Evolutionary conservation across 2,888 invertebrate genomes (phyloP).

Genomic region (Rotaria magnacalcarata): DNA sequence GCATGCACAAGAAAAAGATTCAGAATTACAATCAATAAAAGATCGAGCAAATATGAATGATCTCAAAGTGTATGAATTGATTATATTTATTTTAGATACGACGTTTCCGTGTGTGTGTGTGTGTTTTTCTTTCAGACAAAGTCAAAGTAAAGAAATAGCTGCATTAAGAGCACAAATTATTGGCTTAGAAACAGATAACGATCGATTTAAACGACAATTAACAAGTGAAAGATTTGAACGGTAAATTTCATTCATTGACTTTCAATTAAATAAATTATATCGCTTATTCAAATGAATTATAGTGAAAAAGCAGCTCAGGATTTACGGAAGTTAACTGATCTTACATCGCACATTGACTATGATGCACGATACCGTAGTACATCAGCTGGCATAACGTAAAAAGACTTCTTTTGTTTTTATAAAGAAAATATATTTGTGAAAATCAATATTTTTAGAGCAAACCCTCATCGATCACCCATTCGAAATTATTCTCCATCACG

Average conservation of each 20-base stretch:
- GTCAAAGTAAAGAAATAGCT: slow-evolving; percentile 56
- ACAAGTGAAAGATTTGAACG: slow-evolving; percentile 59
- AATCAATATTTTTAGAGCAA: background rate
- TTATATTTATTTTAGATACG: background rate
- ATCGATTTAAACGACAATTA: slow-evolving; percentile 55
- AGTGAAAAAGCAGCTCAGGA: slow-evolving; percentile 58
- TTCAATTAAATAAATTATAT: too few species aligned
- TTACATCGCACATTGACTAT: slow-evolving; percentile 23
- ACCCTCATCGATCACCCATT: background rate
- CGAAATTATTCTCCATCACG: slow-evolving; percentile 21
- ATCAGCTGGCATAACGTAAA: background rate
- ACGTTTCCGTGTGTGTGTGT: background rate
- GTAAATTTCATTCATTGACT: slow-evolving; percentile 49
- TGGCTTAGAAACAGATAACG: slow-evolving; percentile 58
- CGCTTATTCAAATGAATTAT: slow-evolving; percentile 41
- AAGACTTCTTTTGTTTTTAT: background rate
- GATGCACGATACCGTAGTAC: slow-evolving; percentile 7
- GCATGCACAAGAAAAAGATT: slow-evolving; percentile 55
- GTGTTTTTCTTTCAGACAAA: slow-evolving; percentile 52
- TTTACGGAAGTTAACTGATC: slow-evolving; percentile 49
- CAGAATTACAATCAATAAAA: slow-evolving; percentile 57
- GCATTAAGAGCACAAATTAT: slow-evolving; percentile 55
- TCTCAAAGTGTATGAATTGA: slow-evolving; percentile 55
- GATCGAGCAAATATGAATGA: slow-evolving; percentile 58
- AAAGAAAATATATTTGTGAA: background rate